A percentile compares a stretch with the other conserved stretches of the same genome.
These are phyloP conservation scores for Dolichomitus sp. DNA, from an alignment of 2,888 invertebrate genomes.

Conservation along the genomic window DNA sequence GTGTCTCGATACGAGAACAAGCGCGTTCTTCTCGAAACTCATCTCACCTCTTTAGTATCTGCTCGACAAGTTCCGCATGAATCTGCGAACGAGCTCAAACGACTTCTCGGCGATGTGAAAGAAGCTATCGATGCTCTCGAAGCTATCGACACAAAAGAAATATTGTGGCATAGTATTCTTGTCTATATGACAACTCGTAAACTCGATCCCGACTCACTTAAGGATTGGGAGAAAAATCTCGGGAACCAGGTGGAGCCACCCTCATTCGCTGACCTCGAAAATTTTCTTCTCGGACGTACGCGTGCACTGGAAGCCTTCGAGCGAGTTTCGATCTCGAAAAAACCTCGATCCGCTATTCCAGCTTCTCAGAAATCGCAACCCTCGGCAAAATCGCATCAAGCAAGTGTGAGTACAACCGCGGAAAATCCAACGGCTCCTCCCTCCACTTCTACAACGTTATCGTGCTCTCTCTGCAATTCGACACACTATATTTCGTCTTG, in stretches of 20 bases:
- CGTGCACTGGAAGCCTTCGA: too few relatives aligned
- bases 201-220: slow-evolving; percentile 27
- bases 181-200: slow-evolving; percentile 8
- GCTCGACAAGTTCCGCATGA: not conserved
- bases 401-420: too few relatives aligned
- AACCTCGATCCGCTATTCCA: too few relatives aligned
- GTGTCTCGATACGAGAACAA: slow-evolving; percentile 54
- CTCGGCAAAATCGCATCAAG: too few relatives aligned
- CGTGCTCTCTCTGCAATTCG: too few relatives aligned
- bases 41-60: slow-evolving; percentile 40
- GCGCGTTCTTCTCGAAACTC: slow-evolving; percentile 28
- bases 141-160: not conserved
- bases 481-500: too few relatives aligned
- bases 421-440: too few relatives aligned
- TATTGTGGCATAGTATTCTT: slow-evolving; percentile 24
- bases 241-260: not conserved
- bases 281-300: too few relatives aligned
- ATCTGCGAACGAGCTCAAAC: slow-evolving; percentile 21
- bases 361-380: too few relatives aligned
- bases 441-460: too few relatives aligned
- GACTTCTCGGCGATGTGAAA: slow-evolving; percentile 1
- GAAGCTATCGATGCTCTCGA: slow-evolving; percentile 46
- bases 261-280: too few relatives aligned
- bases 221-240: slow-evolving; percentile 33
- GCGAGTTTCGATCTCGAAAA: too few relatives aligned